A percentile compares a stretch with the other conserved stretches of the same genome.
Conservation (phyloP, 2,113 vertebrate genomes). For the Todiramphus saurophagus region DNA sequence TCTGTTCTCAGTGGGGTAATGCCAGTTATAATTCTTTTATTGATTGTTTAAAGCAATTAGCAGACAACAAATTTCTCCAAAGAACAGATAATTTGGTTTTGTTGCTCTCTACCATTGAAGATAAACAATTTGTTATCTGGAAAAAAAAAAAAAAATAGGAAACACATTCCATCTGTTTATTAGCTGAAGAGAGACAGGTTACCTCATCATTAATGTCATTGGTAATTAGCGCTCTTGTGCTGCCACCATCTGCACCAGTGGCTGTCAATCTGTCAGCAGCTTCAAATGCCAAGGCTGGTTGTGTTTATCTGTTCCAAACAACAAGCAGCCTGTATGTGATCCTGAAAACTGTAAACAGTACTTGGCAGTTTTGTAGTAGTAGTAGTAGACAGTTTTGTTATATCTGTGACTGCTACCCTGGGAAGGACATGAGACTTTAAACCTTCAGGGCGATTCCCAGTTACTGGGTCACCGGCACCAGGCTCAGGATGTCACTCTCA, state of each 20-base stretch:
- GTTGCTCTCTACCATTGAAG: constrained; percentile 25
- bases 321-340: not conserved
- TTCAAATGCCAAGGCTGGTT: constrained; percentile 16
- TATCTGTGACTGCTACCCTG: not conserved
- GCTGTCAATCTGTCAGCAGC: constrained; percentile 32
- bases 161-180: constrained; percentile 58
- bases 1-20: constrained; percentile 49
- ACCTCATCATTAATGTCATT: constrained; percentile 64
- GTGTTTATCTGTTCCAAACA: constrained; percentile 10
- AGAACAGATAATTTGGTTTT: constrained; percentile 50
- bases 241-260: not conserved
- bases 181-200: constrained; percentile 44
- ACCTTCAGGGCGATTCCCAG: constrained; percentile 54
- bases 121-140: constrained; percentile 55
- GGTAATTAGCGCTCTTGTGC: constrained; percentile 32
- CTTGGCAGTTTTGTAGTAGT: not conserved
- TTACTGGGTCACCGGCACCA: constrained; percentile 31
- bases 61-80: constrained; percentile 52
- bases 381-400: not conserved
- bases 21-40: constrained; percentile 51
- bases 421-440: constrained; percentile 44
- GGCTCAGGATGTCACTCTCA: constrained; percentile 35
- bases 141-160: constrained; percentile 27
- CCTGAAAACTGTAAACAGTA: constrained; percentile 25
- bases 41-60: constrained; percentile 67